Conservation (phyloP, 2,888 invertebrate genomes). For the Acrobasis suavella region DNA sequence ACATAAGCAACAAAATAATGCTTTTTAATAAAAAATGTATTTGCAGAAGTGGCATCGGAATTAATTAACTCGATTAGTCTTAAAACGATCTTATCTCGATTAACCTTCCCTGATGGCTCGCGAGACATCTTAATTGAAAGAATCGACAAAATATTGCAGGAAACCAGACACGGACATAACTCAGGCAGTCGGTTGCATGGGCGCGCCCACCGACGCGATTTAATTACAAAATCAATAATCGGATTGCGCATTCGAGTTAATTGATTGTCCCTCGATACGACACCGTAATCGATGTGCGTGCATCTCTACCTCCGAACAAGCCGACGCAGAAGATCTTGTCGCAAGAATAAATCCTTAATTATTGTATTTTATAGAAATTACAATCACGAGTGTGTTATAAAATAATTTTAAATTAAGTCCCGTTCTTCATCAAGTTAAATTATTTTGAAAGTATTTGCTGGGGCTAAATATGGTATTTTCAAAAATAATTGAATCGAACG, state of each 20-base stretch:
- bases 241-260: slow-evolving; percentile 66
- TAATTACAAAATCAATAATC: slow-evolving; percentile 81
- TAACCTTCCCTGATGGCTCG: slow-evolving; percentile 15
- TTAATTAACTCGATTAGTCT: slow-evolving; percentile 14
- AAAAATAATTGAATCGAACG: no score
- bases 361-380: background rate
- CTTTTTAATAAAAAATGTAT: slow-evolving; percentile 5
- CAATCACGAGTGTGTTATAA: no score
- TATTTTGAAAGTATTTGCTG: no score
- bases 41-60: slow-evolving; percentile 5
- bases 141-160: slow-evolving; percentile 20
- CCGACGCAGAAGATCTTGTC: slow-evolving; percentile 25
- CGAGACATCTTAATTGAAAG: slow-evolving; percentile 27
- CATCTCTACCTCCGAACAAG: slow-evolving; percentile 43
- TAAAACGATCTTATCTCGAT: slow-evolving; percentile 21
- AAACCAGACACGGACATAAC: slow-evolving; percentile 47
- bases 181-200: slow-evolving; percentile 43
- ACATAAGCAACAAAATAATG: background rate
- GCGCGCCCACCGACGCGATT: slow-evolving; percentile 69
- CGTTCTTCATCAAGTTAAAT: no score
- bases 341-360: background rate
- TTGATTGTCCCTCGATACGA: slow-evolving; percentile 69
- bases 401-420: no score
- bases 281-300: slow-evolving; percentile 62
- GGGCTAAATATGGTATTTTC: no score